Evolutionary conservation across 2,888 invertebrate species (phyloP), one percentile per base, ranked within the genome.

Genomic region (Mayetiola destructor): DNA sequence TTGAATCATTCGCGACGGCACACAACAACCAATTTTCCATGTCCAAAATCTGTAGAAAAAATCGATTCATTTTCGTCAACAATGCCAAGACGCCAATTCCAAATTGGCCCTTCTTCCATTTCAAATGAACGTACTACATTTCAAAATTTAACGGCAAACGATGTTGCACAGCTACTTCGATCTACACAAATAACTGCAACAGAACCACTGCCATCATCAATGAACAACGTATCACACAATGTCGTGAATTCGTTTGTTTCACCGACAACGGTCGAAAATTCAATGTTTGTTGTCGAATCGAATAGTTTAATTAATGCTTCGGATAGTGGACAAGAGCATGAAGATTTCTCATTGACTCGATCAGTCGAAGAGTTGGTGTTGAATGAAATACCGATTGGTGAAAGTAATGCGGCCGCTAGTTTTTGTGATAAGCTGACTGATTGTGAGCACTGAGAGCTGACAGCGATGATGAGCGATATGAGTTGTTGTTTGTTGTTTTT

Each of bases 341-440:
- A 42, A 48, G 48, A 23, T 27, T 48, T 27, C 16, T 48, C 48
- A 35, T 40, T 55, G 27, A 69, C 68, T 42, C 64, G 69, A 48
- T 70, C 70, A 3, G 67, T 66, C 57, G 70, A 70, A 61, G 68
- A 70, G 64, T 63, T 70, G 39, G 68, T 70, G 54, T 62, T 68
- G 23, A 70, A 70, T 60, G 68, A 66, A 9, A 69, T 68, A 56
- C 67, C 70, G 23, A 64, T 67, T 29, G 69, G 68, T 58, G 64
- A 68, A 60, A 69, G 69, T 59, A 68, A 65, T 55, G 64, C 67
- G 37, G 66, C 67, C 27, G 63, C 57, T 40, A 61, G 57, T 48
- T 59, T 60, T 60, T 29, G 48, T 48, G 48, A 48, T 48, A 48
- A 48, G 27, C n/a, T n/a, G n/a, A n/a, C n/a, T n/a, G n/a, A n/a